phyloP scores from a whole-genome alignment of 2,797 vertebrate genomes.

The Orientallactaga sibirica region DNA sequence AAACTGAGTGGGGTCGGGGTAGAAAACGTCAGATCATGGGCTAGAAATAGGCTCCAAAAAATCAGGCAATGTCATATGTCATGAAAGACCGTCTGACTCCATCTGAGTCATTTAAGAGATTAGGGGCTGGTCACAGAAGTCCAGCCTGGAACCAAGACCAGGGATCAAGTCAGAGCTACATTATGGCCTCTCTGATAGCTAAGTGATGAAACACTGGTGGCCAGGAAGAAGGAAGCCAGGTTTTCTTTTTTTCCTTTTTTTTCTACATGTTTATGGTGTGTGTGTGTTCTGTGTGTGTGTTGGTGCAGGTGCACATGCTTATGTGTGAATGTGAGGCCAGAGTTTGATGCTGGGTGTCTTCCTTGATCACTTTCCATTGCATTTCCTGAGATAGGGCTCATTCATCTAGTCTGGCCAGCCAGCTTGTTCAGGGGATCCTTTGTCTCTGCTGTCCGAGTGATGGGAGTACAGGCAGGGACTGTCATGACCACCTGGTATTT shows the following conservation, averaged over 20 bases:
- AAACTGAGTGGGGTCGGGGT: not conserved
- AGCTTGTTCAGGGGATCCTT: no score
- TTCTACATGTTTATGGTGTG: not conserved
- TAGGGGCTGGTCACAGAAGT: not conserved
- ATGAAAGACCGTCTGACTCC: slow-evolving; percentile 11
- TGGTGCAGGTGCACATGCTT: no score
- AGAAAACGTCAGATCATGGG: not conserved
- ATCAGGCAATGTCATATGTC: slow-evolving; percentile 11
- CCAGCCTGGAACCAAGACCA: not conserved
- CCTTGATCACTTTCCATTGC: no score
- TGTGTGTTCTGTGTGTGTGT: no score
- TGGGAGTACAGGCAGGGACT: no score
- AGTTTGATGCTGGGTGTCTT: no score
- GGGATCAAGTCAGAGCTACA: not conserved
- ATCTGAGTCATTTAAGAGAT: slow-evolving; percentile 33
- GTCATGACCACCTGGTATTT: no score
- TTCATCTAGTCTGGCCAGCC: no score
- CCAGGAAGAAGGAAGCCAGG: not conserved
- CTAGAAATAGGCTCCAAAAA: not conserved
- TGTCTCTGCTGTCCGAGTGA: no score
- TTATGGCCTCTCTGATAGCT: not conserved
- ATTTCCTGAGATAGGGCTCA: no score
- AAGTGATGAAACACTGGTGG: not conserved
- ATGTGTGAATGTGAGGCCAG: no score
- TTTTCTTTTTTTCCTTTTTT: not conserved